A percentile compares a stretch with the other conserved stretches of the same genome.
Evolutionary conservation across 2,113 vertebrate genomes (phyloP).

Genomic region (Clarias batrachus): DNA sequence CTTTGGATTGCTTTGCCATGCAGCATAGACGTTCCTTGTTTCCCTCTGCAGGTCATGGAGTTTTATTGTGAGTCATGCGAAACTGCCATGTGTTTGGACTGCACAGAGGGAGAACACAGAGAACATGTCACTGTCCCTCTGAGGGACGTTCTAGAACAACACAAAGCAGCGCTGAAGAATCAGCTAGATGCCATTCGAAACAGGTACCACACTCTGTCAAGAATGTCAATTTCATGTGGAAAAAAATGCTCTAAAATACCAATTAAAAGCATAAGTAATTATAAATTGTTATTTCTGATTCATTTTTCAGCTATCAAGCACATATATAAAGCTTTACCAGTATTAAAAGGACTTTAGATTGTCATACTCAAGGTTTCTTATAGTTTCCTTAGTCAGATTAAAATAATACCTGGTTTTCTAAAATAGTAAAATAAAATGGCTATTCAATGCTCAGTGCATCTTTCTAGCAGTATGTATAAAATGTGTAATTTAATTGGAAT

Average conservation of each 20-base stretch:
- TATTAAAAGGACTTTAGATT: background rate
- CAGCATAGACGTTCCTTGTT: slow-evolving; percentile 44
- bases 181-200: slow-evolving; percentile 86
- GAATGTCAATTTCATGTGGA: background rate
- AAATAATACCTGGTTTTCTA: background rate
- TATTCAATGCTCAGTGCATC: background rate
- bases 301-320: background rate
- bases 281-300: no score
- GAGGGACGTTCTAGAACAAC: slow-evolving; percentile 87
- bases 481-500: background rate
- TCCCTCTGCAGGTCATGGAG: slow-evolving; percentile 85
- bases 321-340: background rate
- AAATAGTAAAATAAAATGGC: background rate
- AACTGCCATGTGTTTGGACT: slow-evolving; percentile 92
- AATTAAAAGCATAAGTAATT: no score
- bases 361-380: background rate
- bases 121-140: slow-evolving; percentile 89
- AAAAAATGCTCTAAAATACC: background rate
- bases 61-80: slow-evolving; percentile 95
- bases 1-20: slow-evolving; percentile 6
- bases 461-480: background rate
- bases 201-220: slow-evolving; percentile 68
- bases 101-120: slow-evolving; percentile 85
- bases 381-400: background rate
- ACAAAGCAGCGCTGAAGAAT: slow-evolving; percentile 86